phyloP scores from a whole-genome alignment of 2,113 vertebrate species.

The Dunckerocampus dactyliophorus region DNA sequence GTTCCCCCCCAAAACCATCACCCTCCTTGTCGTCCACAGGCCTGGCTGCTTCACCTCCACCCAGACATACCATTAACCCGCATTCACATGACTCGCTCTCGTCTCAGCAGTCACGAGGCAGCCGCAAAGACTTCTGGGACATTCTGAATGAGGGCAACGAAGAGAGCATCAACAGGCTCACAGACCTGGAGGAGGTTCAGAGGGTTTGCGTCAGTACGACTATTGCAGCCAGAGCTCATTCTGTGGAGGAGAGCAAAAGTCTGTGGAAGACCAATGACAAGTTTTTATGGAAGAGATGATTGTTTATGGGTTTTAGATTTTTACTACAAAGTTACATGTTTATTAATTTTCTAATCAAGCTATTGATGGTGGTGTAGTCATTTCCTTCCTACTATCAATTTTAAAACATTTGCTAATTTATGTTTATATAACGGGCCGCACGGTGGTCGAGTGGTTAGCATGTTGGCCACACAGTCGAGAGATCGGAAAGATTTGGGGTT shows the following conservation, averaged over 20 bases:
- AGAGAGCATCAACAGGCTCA: conserved; percentile 83
- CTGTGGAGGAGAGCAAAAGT: conserved; percentile 48
- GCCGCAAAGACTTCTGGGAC: conserved; percentile 92
- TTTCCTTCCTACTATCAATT: no score
- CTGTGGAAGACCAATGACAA: conserved; percentile 93
- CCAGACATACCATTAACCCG: not conserved
- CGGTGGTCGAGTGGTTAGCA: no score
- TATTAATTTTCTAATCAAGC: not conserved
- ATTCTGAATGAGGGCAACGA: conserved; percentile 86
- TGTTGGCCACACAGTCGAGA: no score
- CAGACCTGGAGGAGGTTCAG: conserved; percentile 81
- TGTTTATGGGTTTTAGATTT: not conserved
- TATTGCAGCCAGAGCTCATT: conserved; percentile 43
- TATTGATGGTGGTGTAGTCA: no score
- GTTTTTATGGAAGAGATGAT: conserved; percentile 86
- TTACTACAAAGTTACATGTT: not conserved
- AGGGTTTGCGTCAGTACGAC: conserved; percentile 74
- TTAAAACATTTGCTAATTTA: no score
- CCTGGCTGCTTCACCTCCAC: not conserved
- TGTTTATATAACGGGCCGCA: no score
- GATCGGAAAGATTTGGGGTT: no score
- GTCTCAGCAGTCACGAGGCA: conserved; percentile 50
- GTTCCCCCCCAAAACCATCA: conserved; percentile 6
- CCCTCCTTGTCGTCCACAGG: not conserved
- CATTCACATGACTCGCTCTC: not conserved